Conservation (phyloP, 1,140 invertebrate genomes). For the Brachionus koreanus region DNA sequence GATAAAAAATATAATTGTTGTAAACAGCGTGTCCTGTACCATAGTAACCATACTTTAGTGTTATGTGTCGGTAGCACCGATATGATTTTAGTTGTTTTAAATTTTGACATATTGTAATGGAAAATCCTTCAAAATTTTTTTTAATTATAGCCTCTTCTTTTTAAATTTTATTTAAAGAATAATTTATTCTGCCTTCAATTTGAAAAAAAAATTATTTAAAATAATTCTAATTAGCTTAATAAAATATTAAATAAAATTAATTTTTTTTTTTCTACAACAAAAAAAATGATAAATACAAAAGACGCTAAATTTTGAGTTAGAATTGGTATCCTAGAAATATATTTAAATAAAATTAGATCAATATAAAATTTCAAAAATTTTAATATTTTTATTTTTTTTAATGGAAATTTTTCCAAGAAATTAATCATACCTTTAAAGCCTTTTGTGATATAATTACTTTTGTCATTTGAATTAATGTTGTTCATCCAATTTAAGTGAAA, state of each 20-base stretch:
- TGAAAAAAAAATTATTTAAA: no score
- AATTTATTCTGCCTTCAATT: not conserved
- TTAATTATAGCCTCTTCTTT: no score
- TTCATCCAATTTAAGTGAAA: conserved; percentile 14
- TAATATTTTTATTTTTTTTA: not conserved
- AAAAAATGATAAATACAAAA: no score
- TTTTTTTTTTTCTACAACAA: no score
- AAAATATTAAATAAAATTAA: no score
- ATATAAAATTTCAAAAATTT: no score
- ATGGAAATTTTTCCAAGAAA: not conserved
- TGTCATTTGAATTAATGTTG: not conserved
- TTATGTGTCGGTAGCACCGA: not conserved
- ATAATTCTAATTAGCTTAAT: no score
- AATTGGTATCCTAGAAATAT: no score
- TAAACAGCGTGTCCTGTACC: conserved; percentile 15
- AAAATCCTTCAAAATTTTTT: not conserved
- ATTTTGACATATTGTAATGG: conserved; percentile 30
- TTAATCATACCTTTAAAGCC: not conserved
- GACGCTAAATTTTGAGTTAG: no score
- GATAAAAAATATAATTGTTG: conserved; percentile 24
- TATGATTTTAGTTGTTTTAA: conserved; percentile 20
- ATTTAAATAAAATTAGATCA: no score
- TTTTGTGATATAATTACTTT: conserved; percentile 15
- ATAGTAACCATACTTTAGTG: not conserved
- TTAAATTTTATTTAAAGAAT: no score